These are phyloP conservation scores for Byasa hedistus DNA, from an alignment of 2,888 invertebrate genomes.

Conservation along the genomic window DNA sequence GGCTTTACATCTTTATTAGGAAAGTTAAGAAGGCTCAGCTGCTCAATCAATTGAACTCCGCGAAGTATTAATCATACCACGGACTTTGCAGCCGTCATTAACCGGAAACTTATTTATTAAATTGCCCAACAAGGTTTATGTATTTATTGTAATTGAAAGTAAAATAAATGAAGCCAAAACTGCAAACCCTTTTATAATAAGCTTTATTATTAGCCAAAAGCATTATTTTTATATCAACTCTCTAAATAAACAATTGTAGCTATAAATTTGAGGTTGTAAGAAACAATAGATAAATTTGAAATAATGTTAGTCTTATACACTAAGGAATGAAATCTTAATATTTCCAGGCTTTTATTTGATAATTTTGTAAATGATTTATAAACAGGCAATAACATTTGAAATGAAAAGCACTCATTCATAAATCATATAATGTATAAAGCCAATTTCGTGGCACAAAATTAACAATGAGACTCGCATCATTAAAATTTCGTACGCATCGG, in stretches of 20 bases:
- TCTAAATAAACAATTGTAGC: too few species aligned
- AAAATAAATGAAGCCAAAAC: too few species aligned
- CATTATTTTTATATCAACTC: too few species aligned
- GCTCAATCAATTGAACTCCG: slow-evolving; percentile 9
- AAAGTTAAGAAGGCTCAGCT: slow-evolving; percentile 26
- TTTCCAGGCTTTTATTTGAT: background rate
- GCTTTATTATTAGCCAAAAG: too few species aligned
- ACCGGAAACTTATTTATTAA: slow-evolving; percentile 4
- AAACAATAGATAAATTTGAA: too few species aligned
- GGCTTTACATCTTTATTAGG: slow-evolving; percentile 11
- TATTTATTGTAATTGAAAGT: background rate
- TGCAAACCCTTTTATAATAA: too few species aligned
- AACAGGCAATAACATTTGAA: background rate
- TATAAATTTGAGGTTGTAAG: too few species aligned
- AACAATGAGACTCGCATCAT: slow-evolving; percentile 23
- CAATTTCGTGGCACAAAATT: slow-evolving; percentile 5
- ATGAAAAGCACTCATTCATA: background rate
- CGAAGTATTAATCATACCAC: slow-evolving; percentile 19
- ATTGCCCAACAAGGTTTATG: background rate
- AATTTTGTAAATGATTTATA: background rate
- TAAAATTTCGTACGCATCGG: slow-evolving; percentile 22
- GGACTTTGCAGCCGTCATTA: slow-evolving; percentile 2
- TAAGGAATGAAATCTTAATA: background rate
- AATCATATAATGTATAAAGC: slow-evolving; percentile 6
- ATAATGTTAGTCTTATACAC: background rate